phyloP scores from a whole-genome alignment of 2,888 invertebrate genomes.

The Torymus auratus region DNA sequence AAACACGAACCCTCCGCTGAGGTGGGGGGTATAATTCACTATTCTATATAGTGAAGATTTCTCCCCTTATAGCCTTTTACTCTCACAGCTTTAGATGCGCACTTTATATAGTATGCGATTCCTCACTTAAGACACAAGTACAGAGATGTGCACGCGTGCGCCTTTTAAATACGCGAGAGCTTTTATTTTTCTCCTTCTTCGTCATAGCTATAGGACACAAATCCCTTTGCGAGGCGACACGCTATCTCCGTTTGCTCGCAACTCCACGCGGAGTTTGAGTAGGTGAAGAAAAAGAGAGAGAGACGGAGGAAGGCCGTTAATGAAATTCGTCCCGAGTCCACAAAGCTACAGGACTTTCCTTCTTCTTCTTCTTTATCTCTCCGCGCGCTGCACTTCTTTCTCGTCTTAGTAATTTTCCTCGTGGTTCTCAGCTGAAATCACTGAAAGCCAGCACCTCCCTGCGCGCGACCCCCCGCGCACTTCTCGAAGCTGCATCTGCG shows the following conservation, averaged over 20 bases:
- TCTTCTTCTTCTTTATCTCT: background rate
- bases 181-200: constrained; percentile 29
- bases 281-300: constrained; percentile 2
- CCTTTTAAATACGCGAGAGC: constrained; percentile 34
- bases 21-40: background rate
- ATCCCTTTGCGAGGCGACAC: constrained; percentile 5
- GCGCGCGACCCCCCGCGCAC: background rate
- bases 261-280: constrained; percentile 19
- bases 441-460: too few relatives aligned
- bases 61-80: too few relatives aligned
- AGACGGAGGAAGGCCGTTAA: constrained; percentile 43
- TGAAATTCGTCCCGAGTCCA: constrained; percentile 50
- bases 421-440: constrained; percentile 20
- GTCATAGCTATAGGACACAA: background rate
- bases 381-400: constrained; percentile 6
- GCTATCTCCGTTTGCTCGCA: background rate
- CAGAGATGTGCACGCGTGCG: background rate
- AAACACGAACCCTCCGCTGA: background rate
- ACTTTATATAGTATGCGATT: too few relatives aligned
- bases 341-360: constrained; percentile 44
- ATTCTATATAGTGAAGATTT: too few relatives aligned
- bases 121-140: constrained; percentile 2
- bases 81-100: too few relatives aligned
- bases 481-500: background rate
- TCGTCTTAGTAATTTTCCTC: constrained; percentile 38